Conservation (phyloP, 2,888 invertebrate genomes). For the Cyclophora albipunctata region DNA sequence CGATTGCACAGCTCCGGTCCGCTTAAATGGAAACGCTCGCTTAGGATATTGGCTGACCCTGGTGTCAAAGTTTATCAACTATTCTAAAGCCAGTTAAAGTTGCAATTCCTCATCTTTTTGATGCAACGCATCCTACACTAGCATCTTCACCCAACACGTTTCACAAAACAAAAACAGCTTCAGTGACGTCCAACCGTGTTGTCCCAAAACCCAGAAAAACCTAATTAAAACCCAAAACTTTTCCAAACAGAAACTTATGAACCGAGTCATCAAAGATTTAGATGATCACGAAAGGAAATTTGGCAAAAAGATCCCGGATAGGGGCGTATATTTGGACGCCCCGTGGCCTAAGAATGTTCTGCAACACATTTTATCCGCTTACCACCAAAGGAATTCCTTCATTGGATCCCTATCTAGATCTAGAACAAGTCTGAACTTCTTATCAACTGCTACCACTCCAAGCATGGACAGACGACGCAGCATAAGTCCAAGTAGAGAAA, state of each 20-base stretch:
- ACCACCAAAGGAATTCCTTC: constrained; percentile 62
- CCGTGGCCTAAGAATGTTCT: constrained; percentile 67
- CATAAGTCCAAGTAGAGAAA: constrained; percentile 42
- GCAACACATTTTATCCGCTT: constrained; percentile 52
- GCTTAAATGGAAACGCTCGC: too few species aligned
- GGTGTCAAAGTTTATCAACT: too few species aligned
- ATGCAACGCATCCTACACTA: too few species aligned
- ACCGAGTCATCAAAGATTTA: constrained; percentile 52
- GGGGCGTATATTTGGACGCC: constrained; percentile 42
- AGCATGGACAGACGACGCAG: constrained; percentile 48
- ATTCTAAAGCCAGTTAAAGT: too few species aligned
- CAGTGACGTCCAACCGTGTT: too few species aligned
- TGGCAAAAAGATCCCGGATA: constrained; percentile 51
- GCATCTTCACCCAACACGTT: too few species aligned
- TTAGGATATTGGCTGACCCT: too few species aligned
- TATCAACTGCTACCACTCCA: constrained; percentile 47
- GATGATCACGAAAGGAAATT: constrained; percentile 66
- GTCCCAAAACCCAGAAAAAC: too few species aligned
- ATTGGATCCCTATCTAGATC: constrained; percentile 74
- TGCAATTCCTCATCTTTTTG: too few species aligned
- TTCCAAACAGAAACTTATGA: constrained; percentile 45
- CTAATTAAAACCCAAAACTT: constrained; percentile 1
- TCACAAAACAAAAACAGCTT: too few species aligned
- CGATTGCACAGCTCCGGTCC: too few species aligned
- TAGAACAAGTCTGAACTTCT: constrained; percentile 68